phyloP scores from a whole-genome alignment of 2,888 invertebrate species.

The Cabera pusaria region DNA sequence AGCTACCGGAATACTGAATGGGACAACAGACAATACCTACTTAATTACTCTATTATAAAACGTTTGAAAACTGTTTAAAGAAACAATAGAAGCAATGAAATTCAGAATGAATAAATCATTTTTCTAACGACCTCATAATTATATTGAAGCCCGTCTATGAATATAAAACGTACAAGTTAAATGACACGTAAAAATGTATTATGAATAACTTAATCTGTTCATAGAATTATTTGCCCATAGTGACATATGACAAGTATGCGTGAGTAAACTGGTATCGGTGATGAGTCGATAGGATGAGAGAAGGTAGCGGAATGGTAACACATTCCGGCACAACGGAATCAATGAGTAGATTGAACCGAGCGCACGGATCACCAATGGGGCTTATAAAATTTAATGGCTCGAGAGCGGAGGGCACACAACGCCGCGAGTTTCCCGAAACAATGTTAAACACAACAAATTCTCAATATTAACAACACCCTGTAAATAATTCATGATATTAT shows the following conservation, averaged over 20 bases:
- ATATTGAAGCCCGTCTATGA: constrained; percentile 19
- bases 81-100: constrained; percentile 18
- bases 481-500: constrained; percentile 70
- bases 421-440: constrained; percentile 35
- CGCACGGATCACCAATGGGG: constrained; percentile 30
- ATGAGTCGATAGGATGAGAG: constrained; percentile 6
- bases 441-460: constrained; percentile 52
- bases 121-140: constrained; percentile 20
- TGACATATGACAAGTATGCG: constrained; percentile 7
- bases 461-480: constrained; percentile 51
- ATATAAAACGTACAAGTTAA: constrained; percentile 20
- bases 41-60: too few relatives aligned
- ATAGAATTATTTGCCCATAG: constrained; percentile 5
- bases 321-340: constrained; percentile 9
- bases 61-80: constrained; percentile 11
- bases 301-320: constrained; percentile 2
- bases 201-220: constrained; percentile 14
- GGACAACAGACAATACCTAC: too few relatives aligned
- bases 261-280: constrained; percentile 4
- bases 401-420: constrained; percentile 29
- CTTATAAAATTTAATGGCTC: constrained; percentile 33
- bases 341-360: constrained; percentile 16
- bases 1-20: too few relatives aligned
- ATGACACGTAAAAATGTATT: constrained; percentile 21
- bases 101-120: constrained; percentile 19